Conservation (phyloP, 2,888 invertebrate species). For the Galerucella nymphaeae region DNA sequence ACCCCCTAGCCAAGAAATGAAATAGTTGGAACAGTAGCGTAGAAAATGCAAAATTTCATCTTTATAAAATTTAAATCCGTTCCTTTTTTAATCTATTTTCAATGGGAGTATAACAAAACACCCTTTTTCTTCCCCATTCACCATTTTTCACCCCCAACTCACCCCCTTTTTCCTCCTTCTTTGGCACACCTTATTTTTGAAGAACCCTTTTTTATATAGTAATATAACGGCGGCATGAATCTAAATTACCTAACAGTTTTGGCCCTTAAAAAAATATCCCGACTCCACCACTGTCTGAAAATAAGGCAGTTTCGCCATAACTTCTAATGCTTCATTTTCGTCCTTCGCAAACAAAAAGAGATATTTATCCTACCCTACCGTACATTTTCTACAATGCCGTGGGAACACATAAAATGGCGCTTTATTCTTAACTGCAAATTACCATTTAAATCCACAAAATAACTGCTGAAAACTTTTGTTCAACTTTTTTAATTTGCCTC, state of each 20-base stretch:
- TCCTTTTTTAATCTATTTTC: too few relatives aligned
- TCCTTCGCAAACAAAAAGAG: slow-evolving; percentile 30
- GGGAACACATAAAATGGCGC: slow-evolving; percentile 30
- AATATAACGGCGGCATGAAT: too few relatives aligned
- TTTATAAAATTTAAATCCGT: too few relatives aligned
- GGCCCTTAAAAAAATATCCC: neutral
- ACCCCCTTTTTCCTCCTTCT: too few relatives aligned
- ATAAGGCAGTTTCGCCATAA: slow-evolving; percentile 18
- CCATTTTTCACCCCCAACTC: too few relatives aligned
- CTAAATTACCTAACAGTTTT: too few relatives aligned
- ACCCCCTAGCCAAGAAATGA: neutral
- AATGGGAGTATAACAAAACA: too few relatives aligned
- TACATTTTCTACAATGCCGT: slow-evolving; percentile 23
- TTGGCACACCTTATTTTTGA: too few relatives aligned
- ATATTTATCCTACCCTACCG: slow-evolving; percentile 23
- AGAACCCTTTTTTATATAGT: too few relatives aligned
- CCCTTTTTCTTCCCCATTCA: too few relatives aligned
- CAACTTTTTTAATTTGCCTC: slow-evolving; percentile 33
- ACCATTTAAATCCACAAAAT: slow-evolving; percentile 34
- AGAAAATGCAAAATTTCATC: too few relatives aligned
- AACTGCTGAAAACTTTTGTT: slow-evolving; percentile 33
- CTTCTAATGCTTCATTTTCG: slow-evolving; percentile 31
- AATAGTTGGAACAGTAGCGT: neutral
- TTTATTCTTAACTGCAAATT: slow-evolving; percentile 36
- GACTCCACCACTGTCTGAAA: neutral